Evolutionary conservation across 53 echinoderm and acorn worm genomes (phyloP), one percentile per base, ranked within the genome.

Genomic region (Zoroaster sp.): DNA sequence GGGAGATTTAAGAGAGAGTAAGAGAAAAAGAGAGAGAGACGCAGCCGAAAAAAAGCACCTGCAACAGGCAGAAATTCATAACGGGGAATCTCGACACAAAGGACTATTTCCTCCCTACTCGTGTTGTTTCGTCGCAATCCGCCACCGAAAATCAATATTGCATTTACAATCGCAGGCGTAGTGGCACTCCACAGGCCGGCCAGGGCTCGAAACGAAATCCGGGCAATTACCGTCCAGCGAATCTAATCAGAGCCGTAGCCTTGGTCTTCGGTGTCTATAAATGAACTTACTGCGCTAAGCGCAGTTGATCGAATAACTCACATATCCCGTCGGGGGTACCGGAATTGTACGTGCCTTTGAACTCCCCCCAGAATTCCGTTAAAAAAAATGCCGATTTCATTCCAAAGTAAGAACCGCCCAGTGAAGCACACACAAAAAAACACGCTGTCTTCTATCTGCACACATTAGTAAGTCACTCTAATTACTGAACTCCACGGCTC

Each of bases 41-140:
- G 51, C 77, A 77, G 77, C 63, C 63, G 39, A 21, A 85, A 67
- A n/a, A 85, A 85, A 85, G n/a, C 85, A 85, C 85, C 85, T 85
- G 85, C 85, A 85, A 85, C 70, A 68, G 83, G 83, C 69, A 46
- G 85, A 85, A 70, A 85, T 85, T 85, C 85, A 85, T 85, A 85
- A 71, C 85, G 85, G 85, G 85, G 35, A 70, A 85, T 71, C 71
- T 41, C 18, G 37, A 47, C 85, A 85, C 69, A 85, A 85, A 46
- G 71, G 51, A 49, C 35, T 47, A 85, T 71, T 85, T 85, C 85
- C 85, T 70, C 67, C 18, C 14, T 17, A 5, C 21, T 78, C 55
- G 35, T 39, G 68, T 66, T 68, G 42, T 67, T 28, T 66, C 66
- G 66, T 35, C 59, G 82, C 82, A 18, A 68, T 82, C 66, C 66